Percentiles rank a stretch among this genome's conserved stretches.
These are phyloP conservation scores for Callorhinus ursinus DNA, from an alignment of 2,113 vertebrate species.

Conservation along the genomic window DNA sequence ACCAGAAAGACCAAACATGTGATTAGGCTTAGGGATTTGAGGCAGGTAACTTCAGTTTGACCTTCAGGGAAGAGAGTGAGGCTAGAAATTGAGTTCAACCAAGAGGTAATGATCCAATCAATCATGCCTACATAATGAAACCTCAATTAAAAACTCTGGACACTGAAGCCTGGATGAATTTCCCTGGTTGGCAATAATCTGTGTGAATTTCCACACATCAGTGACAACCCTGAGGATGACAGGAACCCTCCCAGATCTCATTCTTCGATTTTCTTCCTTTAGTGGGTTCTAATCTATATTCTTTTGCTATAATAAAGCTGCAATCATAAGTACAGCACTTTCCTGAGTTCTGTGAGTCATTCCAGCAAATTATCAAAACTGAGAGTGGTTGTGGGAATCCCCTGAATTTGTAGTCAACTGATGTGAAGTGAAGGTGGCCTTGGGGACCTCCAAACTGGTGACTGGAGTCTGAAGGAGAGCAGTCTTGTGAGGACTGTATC, in stretches of 20 bases:
- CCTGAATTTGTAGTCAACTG: not conserved
- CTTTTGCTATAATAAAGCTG: not conserved
- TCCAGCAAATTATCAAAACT: not conserved
- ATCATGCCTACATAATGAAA: not conserved
- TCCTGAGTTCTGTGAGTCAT: not conserved
- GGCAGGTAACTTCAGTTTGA: not conserved
- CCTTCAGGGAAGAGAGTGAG: not conserved
- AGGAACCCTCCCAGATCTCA: not conserved
- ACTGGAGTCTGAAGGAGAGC: not conserved
- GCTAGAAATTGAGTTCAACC: not conserved
- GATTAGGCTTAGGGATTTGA: not conserved
- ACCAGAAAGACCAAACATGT: not conserved
- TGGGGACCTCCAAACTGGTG: not conserved
- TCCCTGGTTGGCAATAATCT: not conserved
- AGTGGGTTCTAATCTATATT: not conserved
- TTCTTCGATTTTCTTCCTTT: not conserved
- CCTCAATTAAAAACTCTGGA: not conserved
- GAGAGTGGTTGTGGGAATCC: not conserved
- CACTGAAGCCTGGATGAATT: not conserved
- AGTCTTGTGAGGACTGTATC: not conserved
- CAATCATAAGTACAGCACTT: not conserved
- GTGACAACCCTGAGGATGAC: not conserved
- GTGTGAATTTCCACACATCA: not conserved
- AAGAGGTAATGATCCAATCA: not conserved
- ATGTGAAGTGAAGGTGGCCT: not conserved